These are phyloP conservation scores for Psittacus erithacus DNA, from an alignment of 2,113 vertebrate genomes.

Conservation along the genomic window DNA sequence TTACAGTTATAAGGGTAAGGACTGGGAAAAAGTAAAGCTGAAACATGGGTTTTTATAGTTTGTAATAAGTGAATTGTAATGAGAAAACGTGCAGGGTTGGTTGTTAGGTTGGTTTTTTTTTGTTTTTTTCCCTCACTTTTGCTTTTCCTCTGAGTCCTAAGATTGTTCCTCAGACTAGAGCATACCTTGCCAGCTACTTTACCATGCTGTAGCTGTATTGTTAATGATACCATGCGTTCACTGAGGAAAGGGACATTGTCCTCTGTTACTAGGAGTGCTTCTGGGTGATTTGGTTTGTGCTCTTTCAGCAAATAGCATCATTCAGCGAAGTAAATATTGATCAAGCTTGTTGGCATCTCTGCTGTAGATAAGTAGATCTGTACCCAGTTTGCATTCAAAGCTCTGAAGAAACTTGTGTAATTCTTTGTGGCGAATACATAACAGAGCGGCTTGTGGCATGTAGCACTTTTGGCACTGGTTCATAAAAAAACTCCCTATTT, in stretches of 20 bases:
- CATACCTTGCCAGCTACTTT: background rate
- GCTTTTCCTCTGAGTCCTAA: background rate
- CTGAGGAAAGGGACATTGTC: background rate
- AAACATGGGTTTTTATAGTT: background rate
- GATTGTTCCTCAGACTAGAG: background rate
- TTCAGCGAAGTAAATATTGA: background rate
- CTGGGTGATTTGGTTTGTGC: background rate
- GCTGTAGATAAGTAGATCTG: background rate
- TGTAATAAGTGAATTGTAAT: accelerated
- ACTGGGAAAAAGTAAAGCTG: background rate
- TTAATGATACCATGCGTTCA: background rate
- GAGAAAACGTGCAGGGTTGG: background rate
- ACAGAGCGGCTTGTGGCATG: background rate
- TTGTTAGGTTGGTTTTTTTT: background rate
- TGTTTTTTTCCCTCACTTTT: background rate
- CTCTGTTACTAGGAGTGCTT: background rate
- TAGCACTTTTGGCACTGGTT: background rate
- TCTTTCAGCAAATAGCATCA: background rate
- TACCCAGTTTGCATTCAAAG: background rate
- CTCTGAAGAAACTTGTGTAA: background rate
- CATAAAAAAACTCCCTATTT: background rate
- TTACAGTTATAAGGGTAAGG: background rate
- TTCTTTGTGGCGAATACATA: background rate
- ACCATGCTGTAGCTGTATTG: accelerated
- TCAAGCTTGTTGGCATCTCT: background rate